These are phyloP conservation scores for Acridotheres tristis DNA, from an alignment of 2,797 vertebrate genomes.

Conservation along the genomic window DNA sequence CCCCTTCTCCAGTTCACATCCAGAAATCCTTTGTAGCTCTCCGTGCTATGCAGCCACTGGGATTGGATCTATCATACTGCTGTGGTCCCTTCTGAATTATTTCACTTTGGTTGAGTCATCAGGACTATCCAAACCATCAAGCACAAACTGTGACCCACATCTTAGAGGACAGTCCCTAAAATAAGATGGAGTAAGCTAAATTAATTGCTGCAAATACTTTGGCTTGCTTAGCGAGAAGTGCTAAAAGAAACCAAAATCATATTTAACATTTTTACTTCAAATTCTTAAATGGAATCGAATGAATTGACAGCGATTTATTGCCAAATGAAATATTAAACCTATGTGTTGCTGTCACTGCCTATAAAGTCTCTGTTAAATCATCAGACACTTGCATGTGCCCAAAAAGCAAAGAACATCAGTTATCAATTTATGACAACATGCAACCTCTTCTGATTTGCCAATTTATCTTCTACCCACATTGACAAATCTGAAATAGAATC, in stretches of 20 bases:
- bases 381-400: background rate
- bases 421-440: background rate
- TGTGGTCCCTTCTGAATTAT: background rate
- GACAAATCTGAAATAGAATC: background rate
- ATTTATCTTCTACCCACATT: background rate
- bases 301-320: background rate
- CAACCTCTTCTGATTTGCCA: background rate
- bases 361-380: background rate
- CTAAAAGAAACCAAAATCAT: background rate
- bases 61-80: background rate
- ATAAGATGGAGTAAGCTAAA: background rate
- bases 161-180: background rate
- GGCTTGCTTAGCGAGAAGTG: background rate
- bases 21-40: background rate
- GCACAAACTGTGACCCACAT: background rate
- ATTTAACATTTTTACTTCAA: background rate
- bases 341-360: background rate
- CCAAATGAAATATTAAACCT: background rate
- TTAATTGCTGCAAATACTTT: background rate
- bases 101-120: background rate
- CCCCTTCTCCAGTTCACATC: background rate
- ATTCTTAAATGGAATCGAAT: background rate
- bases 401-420: background rate
- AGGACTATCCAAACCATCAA: background rate
- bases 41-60: background rate